Percentiles rank a stretch among this genome's conserved stretches.
Conservation (phyloP, 2,797 vertebrate species). For the Leptatherina wallacei region DNA sequence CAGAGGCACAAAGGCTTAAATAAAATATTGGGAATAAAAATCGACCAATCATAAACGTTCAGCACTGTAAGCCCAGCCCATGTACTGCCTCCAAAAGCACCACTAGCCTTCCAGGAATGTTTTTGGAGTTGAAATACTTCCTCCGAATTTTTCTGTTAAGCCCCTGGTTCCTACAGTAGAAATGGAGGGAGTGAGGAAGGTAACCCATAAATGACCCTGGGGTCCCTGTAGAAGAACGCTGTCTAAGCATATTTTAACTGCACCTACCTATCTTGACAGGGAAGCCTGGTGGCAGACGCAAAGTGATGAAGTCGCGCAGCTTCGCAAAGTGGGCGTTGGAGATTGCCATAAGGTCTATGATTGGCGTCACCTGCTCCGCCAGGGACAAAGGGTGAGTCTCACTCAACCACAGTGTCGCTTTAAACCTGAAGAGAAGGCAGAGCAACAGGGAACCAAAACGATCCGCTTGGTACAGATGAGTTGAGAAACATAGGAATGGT, state of each 20-base stretch:
- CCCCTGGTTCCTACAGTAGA: too few relatives aligned
- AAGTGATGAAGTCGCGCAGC: slow-evolving; percentile 94
- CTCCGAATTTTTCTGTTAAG: too few relatives aligned
- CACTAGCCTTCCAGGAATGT: neutral
- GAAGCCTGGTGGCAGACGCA: slow-evolving; percentile 93
- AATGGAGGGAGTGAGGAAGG: neutral
- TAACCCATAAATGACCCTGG: neutral
- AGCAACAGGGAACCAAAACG: neutral
- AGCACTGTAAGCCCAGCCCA: neutral
- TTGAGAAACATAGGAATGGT: neutral
- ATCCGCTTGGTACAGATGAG: neutral
- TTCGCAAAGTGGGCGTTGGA: slow-evolving; percentile 97
- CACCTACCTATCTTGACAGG: slow-evolving; percentile 93
- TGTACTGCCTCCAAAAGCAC: neutral
- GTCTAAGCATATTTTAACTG: neutral
- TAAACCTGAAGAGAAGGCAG: slow-evolving; percentile 84
- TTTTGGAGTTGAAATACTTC: neutral
- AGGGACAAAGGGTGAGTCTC: slow-evolving; percentile 93
- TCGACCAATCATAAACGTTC: neutral
- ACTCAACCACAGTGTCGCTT: slow-evolving; percentile 94
- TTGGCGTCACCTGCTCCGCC: slow-evolving; percentile 95
- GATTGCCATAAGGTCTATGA: slow-evolving; percentile 98
- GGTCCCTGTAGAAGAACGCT: too few relatives aligned
- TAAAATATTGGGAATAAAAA: neutral
- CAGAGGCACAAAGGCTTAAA: neutral